phyloP scores from a whole-genome alignment of 2,113 vertebrate genomes.

The Beaufortia kweichowensis region DNA sequence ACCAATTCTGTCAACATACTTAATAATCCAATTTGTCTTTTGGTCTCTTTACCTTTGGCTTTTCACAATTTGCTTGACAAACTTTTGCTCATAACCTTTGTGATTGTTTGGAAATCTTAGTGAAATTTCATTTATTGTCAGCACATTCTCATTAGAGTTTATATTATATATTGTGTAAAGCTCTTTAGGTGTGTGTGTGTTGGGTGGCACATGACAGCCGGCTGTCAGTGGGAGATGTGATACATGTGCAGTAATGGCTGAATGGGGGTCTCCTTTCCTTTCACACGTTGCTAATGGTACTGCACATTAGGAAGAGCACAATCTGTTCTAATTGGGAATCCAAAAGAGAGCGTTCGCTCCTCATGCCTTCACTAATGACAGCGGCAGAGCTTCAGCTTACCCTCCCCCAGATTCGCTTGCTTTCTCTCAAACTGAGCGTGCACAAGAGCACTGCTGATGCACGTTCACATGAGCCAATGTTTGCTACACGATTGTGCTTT shows the following conservation, averaged over 20 bases:
- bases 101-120: slow-evolving; percentile 1
- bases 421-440: neutral
- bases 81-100: neutral
- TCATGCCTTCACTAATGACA: slow-evolving; percentile 33
- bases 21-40: neutral
- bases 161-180: neutral
- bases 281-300: slow-evolving; percentile 44
- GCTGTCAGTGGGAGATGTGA: slow-evolving; percentile 5
- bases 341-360: slow-evolving; percentile 34
- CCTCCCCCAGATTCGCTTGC: neutral
- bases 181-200: neutral
- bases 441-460: neutral
- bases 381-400: slow-evolving; percentile 16
- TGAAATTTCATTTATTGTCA: slow-evolving; percentile 21
- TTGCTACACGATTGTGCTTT: neutral
- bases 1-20: neutral
- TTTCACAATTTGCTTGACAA: neutral
- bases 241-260: neutral
- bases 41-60: neutral
- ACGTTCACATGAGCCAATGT: neutral
- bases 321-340: slow-evolving; percentile 53
- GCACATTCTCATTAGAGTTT: slow-evolving; percentile 11
- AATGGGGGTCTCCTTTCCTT: slow-evolving; percentile 24
- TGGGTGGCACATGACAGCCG: slow-evolving; percentile 13
- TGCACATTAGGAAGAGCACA: slow-evolving; percentile 36